A percentile compares a stretch with the other conserved stretches of the same genome.
Conservation (phyloP, 2,888 invertebrate species). For the Mesochorus sp. region DNA sequence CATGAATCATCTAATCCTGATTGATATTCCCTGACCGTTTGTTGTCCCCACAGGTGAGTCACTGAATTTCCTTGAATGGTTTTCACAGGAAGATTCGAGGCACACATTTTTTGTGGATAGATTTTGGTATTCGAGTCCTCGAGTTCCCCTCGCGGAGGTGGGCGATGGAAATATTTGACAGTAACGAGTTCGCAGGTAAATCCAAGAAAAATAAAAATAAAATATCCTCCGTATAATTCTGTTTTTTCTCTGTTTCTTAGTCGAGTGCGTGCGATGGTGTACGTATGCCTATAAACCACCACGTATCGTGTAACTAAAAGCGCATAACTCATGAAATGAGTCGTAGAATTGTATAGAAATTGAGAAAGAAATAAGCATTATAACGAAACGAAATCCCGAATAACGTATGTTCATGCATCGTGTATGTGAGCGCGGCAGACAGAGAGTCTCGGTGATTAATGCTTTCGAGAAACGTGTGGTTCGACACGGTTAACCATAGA, state of each 20-base stretch:
- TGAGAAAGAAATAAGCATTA: slow-evolving; percentile 21
- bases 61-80: slow-evolving; percentile 36
- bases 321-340: slow-evolving; percentile 48
- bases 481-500: slow-evolving; percentile 62
- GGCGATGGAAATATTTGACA: slow-evolving; percentile 29
- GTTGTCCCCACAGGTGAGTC: slow-evolving; percentile 15
- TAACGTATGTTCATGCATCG: slow-evolving; percentile 61
- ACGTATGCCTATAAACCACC: not conserved
- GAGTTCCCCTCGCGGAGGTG: slow-evolving; percentile 32
- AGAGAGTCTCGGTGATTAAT: slow-evolving; percentile 75
- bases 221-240: slow-evolving; percentile 55
- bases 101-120: slow-evolving; percentile 44
- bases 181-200: slow-evolving; percentile 37
- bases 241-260: no score
- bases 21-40: slow-evolving; percentile 47
- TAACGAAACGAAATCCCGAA: slow-evolving; percentile 20
- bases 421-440: slow-evolving; percentile 60
- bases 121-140: slow-evolving; percentile 53
- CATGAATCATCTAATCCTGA: not conserved
- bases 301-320: slow-evolving; percentile 48
- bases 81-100: slow-evolving; percentile 45
- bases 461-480: slow-evolving; percentile 75
- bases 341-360: slow-evolving; percentile 43
- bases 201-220: slow-evolving; percentile 31
- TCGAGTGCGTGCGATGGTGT: slow-evolving; percentile 66